These are phyloP conservation scores for Petroica traversi DNA, from an alignment of 2,113 vertebrate genomes.

Conservation along the genomic window DNA sequence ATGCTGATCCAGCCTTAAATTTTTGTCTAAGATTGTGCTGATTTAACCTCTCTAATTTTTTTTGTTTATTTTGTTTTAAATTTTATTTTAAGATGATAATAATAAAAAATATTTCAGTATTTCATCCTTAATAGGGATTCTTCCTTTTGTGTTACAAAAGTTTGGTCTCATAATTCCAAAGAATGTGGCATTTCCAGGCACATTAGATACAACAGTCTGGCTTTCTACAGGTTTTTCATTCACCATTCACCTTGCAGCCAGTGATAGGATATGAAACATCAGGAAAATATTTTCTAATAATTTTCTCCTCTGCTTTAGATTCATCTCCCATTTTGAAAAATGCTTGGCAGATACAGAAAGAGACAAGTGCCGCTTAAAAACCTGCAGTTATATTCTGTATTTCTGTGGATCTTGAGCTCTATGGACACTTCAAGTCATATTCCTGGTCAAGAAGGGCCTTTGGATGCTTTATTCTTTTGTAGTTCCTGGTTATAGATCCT, in stretches of 20 bases:
- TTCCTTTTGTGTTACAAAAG: neutral
- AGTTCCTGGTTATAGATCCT: neutral
- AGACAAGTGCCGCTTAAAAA: neutral
- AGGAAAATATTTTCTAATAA: neutral
- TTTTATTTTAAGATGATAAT: neutral
- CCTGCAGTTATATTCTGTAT: neutral
- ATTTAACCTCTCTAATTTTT: rapidly evolving
- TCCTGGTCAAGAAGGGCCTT: neutral
- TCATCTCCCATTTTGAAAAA: neutral
- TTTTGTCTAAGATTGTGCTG: neutral
- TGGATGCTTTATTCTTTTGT: neutral
- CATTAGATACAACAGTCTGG: neutral
- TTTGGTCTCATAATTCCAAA: neutral
- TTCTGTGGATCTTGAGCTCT: neutral
- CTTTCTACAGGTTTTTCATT: neutral
- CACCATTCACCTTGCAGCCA: neutral
- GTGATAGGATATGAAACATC: neutral
- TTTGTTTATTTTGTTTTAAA: too few species aligned
- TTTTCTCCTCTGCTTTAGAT: neutral
- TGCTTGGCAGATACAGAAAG: neutral
- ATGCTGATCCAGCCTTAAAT: neutral
- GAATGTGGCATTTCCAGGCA: neutral
- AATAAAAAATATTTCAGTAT: neutral
- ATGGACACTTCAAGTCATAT: neutral
- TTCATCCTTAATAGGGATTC: neutral